These are phyloP conservation scores for Rhynchopsitta pachyrhyncha DNA, from an alignment of 2,113 vertebrate genomes.

Conservation along the genomic window DNA sequence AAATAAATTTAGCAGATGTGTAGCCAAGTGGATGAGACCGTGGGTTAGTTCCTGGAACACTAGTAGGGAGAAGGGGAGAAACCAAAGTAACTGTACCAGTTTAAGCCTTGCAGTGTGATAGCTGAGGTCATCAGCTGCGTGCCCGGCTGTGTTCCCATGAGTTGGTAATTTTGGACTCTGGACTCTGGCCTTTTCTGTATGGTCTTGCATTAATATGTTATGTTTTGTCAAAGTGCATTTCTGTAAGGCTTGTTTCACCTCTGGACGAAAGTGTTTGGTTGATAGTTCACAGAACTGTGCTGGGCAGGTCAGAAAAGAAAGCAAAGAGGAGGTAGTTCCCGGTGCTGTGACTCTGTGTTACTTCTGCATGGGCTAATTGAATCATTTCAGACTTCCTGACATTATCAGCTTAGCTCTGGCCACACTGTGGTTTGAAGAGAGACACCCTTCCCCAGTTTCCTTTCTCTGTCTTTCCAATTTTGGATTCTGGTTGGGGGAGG, in stretches of 20 bases:
- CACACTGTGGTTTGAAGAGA: background rate
- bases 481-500: background rate
- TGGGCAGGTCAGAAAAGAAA: background rate
- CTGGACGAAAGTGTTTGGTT: background rate
- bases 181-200: background rate
- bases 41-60: background rate
- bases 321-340: background rate
- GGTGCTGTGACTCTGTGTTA: background rate
- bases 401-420: background rate
- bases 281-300: background rate
- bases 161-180: background rate
- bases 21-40: background rate
- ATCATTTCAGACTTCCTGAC: conserved; percentile 9
- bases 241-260: background rate
- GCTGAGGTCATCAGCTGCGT: background rate
- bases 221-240: background rate
- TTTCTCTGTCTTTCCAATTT: background rate
- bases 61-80: background rate
- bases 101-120: background rate
- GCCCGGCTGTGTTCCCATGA: background rate
- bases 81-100: background rate
- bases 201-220: background rate
- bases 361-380: background rate
- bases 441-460: conserved; percentile 21
- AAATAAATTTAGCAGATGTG: background rate